Base-by-base conservation (phyloP, 2,113 vertebrate genomes). In the Microcebus murinus region DNA sequence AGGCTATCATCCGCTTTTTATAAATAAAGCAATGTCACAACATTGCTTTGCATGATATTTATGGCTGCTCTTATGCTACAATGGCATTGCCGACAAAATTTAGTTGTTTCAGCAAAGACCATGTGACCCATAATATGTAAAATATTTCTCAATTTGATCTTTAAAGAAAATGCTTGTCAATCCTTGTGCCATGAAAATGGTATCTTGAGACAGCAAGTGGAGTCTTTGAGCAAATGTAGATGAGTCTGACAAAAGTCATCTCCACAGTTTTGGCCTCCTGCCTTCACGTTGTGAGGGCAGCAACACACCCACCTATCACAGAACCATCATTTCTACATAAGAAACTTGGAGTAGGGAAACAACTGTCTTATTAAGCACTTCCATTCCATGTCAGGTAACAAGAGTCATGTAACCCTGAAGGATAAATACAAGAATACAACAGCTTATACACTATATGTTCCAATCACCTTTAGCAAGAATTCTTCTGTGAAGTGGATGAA, bases 401-500 rank as follows among this genome's bases (percentile, higher is more conserved):
- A 92, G 31, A 18, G 23, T 76, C 42, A 86, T 42, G 12, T 52
- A 82, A 71, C 4, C 17, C 10, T 87, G 31, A 90, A 77, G 27
- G 8, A 55, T 11, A 34, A 93, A 27, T 34, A 52, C 2, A 73
- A 67, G 61, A 14, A 39, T 7, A 48, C 5, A 29, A 31, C 12
- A 10, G 4, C 6, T 71, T 61, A 70, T 20, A 39, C 9, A 39
- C 27, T 27, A 52, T 90, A 50, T 36, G 2, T 59, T 76, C 50
- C 29, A 45, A 7, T 82, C 57, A n/a, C 0, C 3, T 6, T 70
- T 87, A 52, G n/a, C 52, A 52, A 59, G 6, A n/a, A n/a, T n/a
- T n/a, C n/a, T n/a, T n/a, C n/a, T n/a, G n/a, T n/a, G n/a, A 99
- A 99, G 99, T 99, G 96, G 99, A 99, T 98, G 99, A 99, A 97